Evolutionary conservation across 2,888 invertebrate genomes (phyloP).

Genomic region (Caenorhabditis angaria): DNA sequence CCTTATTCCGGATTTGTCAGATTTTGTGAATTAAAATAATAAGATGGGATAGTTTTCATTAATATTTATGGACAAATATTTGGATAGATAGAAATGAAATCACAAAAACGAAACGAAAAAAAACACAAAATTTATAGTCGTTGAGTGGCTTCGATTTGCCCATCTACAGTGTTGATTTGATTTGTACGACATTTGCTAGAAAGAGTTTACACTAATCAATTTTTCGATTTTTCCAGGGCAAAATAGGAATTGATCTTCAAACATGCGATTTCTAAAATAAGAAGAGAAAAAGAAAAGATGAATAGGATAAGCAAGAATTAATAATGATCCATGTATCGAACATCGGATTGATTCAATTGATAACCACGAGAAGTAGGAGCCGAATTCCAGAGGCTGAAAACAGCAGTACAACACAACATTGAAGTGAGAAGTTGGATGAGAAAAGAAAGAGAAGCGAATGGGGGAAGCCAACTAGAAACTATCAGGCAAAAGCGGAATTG

Average conservation of each 20-base stretch:
- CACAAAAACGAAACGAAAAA: background rate
- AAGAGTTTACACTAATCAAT: background rate
- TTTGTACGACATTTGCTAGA: background rate
- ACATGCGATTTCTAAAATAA: conserved; percentile 3
- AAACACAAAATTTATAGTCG: background rate
- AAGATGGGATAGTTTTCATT: background rate
- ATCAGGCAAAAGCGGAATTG: background rate
- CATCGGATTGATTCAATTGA: conserved; percentile 18
- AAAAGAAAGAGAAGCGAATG: conserved; percentile 6
- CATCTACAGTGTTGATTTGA: background rate
- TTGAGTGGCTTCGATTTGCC: background rate
- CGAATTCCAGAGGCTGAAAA: conserved; percentile 37
- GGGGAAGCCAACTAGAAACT: background rate
- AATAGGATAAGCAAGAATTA: conserved; percentile 12
- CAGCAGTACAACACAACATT: conserved; percentile 22
- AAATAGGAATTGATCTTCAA: no score
- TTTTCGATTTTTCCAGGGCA: background rate
- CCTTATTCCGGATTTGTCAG: background rate
- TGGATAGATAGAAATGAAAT: background rate
- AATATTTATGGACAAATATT: background rate
- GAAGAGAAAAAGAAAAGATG: background rate
- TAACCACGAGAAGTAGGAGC: conserved; percentile 8
- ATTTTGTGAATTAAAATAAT: no score
- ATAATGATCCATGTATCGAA: conserved; percentile 45
- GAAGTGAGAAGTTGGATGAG: conserved; percentile 7